Evolutionary conservation across 2,888 invertebrate genomes (phyloP).

Genomic region (Lottia gigantea): DNA sequence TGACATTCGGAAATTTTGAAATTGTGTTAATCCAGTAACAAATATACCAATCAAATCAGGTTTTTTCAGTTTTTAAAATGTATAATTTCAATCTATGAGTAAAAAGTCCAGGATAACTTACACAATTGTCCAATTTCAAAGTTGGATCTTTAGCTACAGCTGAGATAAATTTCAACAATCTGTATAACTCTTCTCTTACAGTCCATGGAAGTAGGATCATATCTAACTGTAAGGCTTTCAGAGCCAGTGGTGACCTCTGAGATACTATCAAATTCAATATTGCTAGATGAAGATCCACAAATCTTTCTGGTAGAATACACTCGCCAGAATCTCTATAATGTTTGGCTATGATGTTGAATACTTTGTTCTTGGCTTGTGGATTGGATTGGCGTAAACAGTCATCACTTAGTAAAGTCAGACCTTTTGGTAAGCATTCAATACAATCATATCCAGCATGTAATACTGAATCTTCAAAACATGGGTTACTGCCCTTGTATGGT

Average conservation of each 20-base stretch:
- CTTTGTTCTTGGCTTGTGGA: conserved; percentile 50
- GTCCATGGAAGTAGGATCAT: conserved; percentile 56
- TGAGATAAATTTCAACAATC: conserved; percentile 60
- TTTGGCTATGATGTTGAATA: conserved; percentile 58
- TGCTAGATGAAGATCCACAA: conserved; percentile 60
- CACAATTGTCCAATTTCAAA: conserved; percentile 48
- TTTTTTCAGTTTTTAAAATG: too few species aligned
- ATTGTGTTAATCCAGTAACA: too few species aligned
- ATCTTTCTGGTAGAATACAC: conserved; percentile 59
- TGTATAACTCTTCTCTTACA: conserved; percentile 57
- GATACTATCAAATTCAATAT: conserved; percentile 61
- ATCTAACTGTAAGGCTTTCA: conserved; percentile 59
- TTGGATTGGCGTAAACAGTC: conserved; percentile 46
- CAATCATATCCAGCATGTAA: conserved; percentile 58
- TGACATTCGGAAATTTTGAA: too few species aligned
- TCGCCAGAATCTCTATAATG: conserved; percentile 45
- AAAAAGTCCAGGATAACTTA: conserved; percentile 25
- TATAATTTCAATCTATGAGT: too few species aligned
- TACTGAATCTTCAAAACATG: conserved; percentile 48
- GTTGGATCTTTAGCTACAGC: conserved; percentile 47
- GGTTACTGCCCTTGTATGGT: conserved; percentile 35
- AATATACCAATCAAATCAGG: too few species aligned
- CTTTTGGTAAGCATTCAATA: conserved; percentile 59
- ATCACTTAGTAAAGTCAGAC: conserved; percentile 53
- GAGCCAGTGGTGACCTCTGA: conserved; percentile 41